Conservation (phyloP, 2,888 invertebrate species). For the Melinaea marsaeus region DNA sequence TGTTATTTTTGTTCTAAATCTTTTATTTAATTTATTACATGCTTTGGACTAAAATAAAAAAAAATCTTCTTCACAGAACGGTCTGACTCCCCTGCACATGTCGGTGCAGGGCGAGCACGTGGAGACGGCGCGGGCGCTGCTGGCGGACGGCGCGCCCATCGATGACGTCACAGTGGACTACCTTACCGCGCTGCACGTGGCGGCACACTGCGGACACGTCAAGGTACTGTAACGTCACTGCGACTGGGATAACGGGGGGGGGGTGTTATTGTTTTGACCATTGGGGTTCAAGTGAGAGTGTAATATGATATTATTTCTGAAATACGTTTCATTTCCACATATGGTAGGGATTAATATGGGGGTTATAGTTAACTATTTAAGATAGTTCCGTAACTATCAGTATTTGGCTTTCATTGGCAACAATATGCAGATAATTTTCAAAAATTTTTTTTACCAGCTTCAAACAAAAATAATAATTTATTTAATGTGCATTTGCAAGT, state of each 20-base stretch:
- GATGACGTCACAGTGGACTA: conserved; percentile 99
- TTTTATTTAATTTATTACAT: no score
- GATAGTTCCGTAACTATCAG: neutral
- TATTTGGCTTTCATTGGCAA: no score
- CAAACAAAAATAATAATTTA: no score
- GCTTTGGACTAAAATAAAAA: no score
- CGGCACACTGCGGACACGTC: conserved; percentile 96
- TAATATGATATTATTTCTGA: no score
- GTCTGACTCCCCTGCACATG: conserved; percentile 98
- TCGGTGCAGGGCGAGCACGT: conserved; percentile 99
- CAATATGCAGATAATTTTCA: no score
- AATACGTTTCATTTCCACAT: no score
- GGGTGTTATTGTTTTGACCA: no score
- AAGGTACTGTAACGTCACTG: conserved; percentile 48
- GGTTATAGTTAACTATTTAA: neutral
- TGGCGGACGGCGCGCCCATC: conserved; percentile 97
- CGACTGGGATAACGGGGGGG: neutral
- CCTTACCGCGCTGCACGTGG: conserved; percentile 96
- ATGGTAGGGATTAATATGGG: neutral
- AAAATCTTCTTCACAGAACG: conserved; percentile 77
- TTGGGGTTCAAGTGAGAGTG: no score
- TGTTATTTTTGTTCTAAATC: no score
- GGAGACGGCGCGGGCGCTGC: conserved; percentile 93
- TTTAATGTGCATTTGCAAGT: no score
- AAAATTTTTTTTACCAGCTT: no score